These are phyloP conservation scores for Bugulina stolonifera DNA, from an alignment of 2,888 invertebrate genomes.

Conservation along the genomic window DNA sequence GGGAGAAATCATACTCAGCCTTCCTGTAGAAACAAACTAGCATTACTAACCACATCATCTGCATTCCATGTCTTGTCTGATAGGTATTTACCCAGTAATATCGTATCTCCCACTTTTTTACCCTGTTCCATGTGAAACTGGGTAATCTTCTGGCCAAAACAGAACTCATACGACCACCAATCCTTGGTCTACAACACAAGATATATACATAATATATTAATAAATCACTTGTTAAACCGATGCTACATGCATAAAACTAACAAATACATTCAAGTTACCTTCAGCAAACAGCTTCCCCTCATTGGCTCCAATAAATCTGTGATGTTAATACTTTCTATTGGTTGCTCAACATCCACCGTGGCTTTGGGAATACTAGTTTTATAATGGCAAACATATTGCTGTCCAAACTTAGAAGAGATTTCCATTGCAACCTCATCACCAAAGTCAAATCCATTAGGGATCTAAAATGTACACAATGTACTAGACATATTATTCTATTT, in stretches of 20 bases:
- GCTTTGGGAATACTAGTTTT: no score
- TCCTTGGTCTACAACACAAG: constrained; percentile 50
- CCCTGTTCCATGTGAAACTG: constrained; percentile 55
- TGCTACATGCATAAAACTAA: no score
- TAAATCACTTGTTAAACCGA: no score
- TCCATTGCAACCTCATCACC: neutral
- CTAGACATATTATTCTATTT: no score
- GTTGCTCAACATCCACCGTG: neutral
- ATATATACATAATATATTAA: neutral
- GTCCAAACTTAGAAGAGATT: constrained; percentile 8
- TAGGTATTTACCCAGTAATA: constrained; percentile 49
- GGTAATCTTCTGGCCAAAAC: constrained; percentile 53
- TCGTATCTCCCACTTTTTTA: constrained; percentile 42
- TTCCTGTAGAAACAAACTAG: no score
- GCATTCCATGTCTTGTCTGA: constrained; percentile 52
- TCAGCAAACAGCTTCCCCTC: constrained; percentile 17
- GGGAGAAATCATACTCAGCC: no score
- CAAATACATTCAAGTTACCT: no score
- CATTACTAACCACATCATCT: constrained; percentile 30
- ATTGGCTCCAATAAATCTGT: constrained; percentile 18
- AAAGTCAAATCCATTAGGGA: no score
- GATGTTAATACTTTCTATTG: neutral
- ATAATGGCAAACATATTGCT: constrained; percentile 20
- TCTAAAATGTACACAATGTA: no score
- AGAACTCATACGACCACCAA: constrained; percentile 57